Evolutionary conservation across 2,888 invertebrate genomes (phyloP), one percentile per base, ranked within the genome.

Genomic region (Esperia sulphurella): DNA sequence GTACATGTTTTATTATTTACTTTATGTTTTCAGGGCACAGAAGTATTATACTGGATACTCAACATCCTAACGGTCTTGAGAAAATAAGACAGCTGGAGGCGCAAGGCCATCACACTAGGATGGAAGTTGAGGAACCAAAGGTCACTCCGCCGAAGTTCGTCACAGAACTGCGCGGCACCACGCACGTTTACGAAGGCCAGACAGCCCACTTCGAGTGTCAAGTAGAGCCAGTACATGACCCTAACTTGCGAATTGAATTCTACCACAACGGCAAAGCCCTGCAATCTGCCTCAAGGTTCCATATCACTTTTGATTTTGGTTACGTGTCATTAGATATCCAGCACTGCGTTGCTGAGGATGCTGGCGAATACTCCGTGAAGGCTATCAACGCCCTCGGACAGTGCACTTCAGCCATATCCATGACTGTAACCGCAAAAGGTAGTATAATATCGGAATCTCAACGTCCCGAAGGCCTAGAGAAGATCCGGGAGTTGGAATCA

Each of bases 281-380:
- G 71, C 95, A 95, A 74, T 96, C 97, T 56, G 98, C 96, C 48
- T 93, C 96, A 54, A 92, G 97, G 69, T 97, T 97, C 94, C 97
- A 97, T 84, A 96, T 96, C 70, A 96, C 97, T 62, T 97, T 98
- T 80, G 98, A 99, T 89, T 98, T 99, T 90, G 99, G 99, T 66
- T 98, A 98, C 67, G 97, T 98, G 61, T 96, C 98, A 46, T 91
- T 99, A 67, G 98, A 98, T 85, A 97, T 99, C 71, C 94, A 95
- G 59, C 97, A 98, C 75, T 95, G 96, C 55, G 97, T 98, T 49
- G 94, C 98, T 9, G 98, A 98, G 89, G 99, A 99, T 82, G 96
- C 96, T 53, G 99, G 98, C 49, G 95, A 96, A 82, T 99, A 99
- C 83, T 95, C 97, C 0, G 97, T 97, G 8, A 95, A 95, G 67